Conservation (phyloP, 2,113 vertebrate genomes). For the Lepus timidus region DNA sequence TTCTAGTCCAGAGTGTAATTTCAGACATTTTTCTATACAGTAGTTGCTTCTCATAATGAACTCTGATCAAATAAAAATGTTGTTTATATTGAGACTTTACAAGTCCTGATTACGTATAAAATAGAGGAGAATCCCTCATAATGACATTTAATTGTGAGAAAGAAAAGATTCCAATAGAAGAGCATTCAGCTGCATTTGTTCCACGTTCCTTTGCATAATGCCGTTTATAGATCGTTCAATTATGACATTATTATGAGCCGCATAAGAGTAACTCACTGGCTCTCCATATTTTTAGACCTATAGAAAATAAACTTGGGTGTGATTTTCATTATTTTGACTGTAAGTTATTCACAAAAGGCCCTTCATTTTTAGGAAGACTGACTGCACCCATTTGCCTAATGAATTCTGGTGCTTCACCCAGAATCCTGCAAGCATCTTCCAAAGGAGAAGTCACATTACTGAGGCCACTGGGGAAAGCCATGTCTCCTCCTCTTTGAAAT, state of each 20-base stretch:
- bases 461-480: slow-evolving; percentile 73
- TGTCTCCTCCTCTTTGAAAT: slow-evolving; percentile 59
- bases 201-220: slow-evolving; percentile 88
- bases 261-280: slow-evolving; percentile 86
- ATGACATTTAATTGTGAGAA: slow-evolving; percentile 90
- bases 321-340: slow-evolving; percentile 84
- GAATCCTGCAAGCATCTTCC: slow-evolving; percentile 72
- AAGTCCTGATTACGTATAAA: slow-evolving; percentile 89
- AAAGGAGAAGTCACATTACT: not conserved
- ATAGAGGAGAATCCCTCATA: slow-evolving; percentile 90
- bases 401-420: slow-evolving; percentile 78
- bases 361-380: slow-evolving; percentile 78
- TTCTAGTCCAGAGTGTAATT: slow-evolving; percentile 85
- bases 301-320: slow-evolving; percentile 86
- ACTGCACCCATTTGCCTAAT: slow-evolving; percentile 83
- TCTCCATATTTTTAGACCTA: slow-evolving; percentile 88
- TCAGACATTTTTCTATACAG: slow-evolving; percentile 87
- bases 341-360: slow-evolving; percentile 81
- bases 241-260: slow-evolving; percentile 89
- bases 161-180: slow-evolving; percentile 89
- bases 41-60: slow-evolving; percentile 88
- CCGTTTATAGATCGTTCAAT: slow-evolving; percentile 89
- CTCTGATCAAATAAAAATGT: slow-evolving; percentile 89
- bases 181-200: slow-evolving; percentile 88
- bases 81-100: slow-evolving; percentile 90